Evolutionary conservation across 1,140 invertebrate species (phyloP), one percentile per base, ranked within the genome.

Genomic region (Dufourea novaeangliae): DNA sequence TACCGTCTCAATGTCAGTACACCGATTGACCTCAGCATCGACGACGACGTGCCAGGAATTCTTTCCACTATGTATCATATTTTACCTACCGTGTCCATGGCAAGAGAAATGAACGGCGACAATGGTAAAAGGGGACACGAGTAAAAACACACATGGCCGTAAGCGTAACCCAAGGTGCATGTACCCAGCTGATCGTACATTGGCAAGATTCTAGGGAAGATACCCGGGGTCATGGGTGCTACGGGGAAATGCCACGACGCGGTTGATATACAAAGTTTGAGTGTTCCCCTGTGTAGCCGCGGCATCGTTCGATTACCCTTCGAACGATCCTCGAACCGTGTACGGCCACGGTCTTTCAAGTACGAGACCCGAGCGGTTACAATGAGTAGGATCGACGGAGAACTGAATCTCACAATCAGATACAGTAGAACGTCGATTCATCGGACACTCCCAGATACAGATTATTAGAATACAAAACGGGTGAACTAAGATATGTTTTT

Each of bases 211-310:
- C 75, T 83, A 79, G 50, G 79, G 69, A 83, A 77, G 83, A 78
- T 79, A 83, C 29, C 59, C 50, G 79, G 79, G 76, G 76, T 84
- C 80, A 84, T 73, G 75, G 80, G 56, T 82, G 67, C 59, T 44
- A 32, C 62, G 46, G 63, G 54, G 82, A 87, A 87, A 87, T 87
- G 86, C 83, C 86, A 87, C 64, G 83, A 50, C 66, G 59, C 63
- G 57, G 62, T 78, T n/a, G n/a, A n/a, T 78, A 62, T 70, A 71
- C 25, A 77, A 41, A 75, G 64, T 82, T 78, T 63, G 74, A 84
- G 34, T 25, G 66, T 82, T 54, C 57, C 63, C n/a, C n/a, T n/a
- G n/a, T 70, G 56, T 68, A 81, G 50, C 74, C 63, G 79, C 66
- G 66, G 34, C 67, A 70, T 52, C 59, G 46, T 84, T 78, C 74